Conservation (phyloP, 2,888 invertebrate species). For the Malthinus seriepunctatus region DNA sequence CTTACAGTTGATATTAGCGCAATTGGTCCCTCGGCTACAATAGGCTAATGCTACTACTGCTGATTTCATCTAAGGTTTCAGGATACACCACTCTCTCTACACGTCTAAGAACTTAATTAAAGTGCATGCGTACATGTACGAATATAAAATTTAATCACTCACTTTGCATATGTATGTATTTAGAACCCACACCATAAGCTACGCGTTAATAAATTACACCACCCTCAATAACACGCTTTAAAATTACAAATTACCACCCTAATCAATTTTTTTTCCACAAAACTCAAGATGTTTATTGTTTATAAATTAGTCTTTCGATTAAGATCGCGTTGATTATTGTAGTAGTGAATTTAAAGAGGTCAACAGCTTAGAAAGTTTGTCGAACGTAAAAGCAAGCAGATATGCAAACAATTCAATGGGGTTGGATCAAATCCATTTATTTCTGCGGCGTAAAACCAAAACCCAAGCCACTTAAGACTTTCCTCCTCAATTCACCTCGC, state of each 20-base stretch:
- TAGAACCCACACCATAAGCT: too few relatives aligned
- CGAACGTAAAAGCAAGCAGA: slow-evolving; percentile 27
- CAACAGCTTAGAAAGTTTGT: slow-evolving; percentile 26
- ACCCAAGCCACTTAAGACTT: slow-evolving; percentile 48
- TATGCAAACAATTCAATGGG: slow-evolving; percentile 42
- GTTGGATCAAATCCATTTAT: slow-evolving; percentile 41
- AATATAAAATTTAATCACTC: slow-evolving; percentile 3
- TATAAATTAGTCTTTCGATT: slow-evolving; percentile 15
- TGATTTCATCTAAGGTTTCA: slow-evolving; percentile 46
- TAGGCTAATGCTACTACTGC: slow-evolving; percentile 51
- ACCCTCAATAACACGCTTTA: not conserved
- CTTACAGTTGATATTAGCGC: slow-evolving; percentile 45
- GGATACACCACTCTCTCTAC: slow-evolving; percentile 10
- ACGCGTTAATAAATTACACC: too few relatives aligned
- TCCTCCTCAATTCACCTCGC: slow-evolving; percentile 45
- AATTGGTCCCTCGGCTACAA: slow-evolving; percentile 55
- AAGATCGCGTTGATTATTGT: slow-evolving; percentile 17
- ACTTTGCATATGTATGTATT: not conserved
- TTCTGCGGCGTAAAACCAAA: slow-evolving; percentile 46
- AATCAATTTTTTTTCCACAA: not conserved
- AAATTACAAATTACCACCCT: not conserved
- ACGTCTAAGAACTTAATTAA: slow-evolving; percentile 14
- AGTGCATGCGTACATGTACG: slow-evolving; percentile 6
- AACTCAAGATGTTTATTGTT: slow-evolving; percentile 2
- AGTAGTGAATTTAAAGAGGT: slow-evolving; percentile 20